Percentiles rank a stretch among this genome's conserved stretches.
Conservation (phyloP, 2,888 invertebrate genomes). For the Drosophila mayaguana region DNA sequence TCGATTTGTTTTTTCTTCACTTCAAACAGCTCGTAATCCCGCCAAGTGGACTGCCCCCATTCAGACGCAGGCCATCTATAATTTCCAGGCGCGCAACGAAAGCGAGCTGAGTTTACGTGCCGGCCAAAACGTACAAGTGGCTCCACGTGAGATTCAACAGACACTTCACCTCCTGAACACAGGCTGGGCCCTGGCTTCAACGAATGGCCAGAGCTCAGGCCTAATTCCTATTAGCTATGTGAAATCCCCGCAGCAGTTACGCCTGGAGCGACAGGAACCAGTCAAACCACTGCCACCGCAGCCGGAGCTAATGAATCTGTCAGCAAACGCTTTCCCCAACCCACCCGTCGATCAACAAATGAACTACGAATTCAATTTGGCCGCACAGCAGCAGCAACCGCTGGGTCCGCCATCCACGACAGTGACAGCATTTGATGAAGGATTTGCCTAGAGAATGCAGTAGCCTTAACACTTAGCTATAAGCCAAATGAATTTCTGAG, state of each 20-base stretch:
- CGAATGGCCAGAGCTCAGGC: slow-evolving; percentile 87
- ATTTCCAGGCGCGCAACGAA: slow-evolving; percentile 90
- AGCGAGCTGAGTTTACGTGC: slow-evolving; percentile 92
- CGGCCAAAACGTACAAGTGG: slow-evolving; percentile 92
- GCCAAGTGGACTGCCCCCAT: slow-evolving; percentile 90
- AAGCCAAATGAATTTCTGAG: slow-evolving; percentile 40
- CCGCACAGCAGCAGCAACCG: slow-evolving; percentile 67
- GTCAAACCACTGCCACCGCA: slow-evolving; percentile 44
- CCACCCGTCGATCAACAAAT: slow-evolving; percentile 70
- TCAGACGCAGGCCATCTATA: slow-evolving; percentile 89
- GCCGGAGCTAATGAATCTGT: slow-evolving; percentile 74
- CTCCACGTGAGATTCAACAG: slow-evolving; percentile 93
- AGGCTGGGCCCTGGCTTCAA: slow-evolving; percentile 89
- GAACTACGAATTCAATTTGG: slow-evolving; percentile 61
- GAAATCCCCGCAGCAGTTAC: slow-evolving; percentile 81
- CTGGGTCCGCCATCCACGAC: slow-evolving; percentile 69
- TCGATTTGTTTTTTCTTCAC: slow-evolving; percentile 10
- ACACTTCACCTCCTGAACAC: slow-evolving; percentile 87
- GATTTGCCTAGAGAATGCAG: slow-evolving; percentile 45
- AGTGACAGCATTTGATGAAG: slow-evolving; percentile 47
- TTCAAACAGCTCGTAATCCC: slow-evolving; percentile 87
- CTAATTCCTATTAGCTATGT: slow-evolving; percentile 88
- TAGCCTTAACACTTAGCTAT: slow-evolving; percentile 16
- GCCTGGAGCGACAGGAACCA: slow-evolving; percentile 62
- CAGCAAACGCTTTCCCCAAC: slow-evolving; percentile 69